These are phyloP conservation scores for Phoeniculus purpureus DNA, from an alignment of 2,797 vertebrate species.

Conservation along the genomic window DNA sequence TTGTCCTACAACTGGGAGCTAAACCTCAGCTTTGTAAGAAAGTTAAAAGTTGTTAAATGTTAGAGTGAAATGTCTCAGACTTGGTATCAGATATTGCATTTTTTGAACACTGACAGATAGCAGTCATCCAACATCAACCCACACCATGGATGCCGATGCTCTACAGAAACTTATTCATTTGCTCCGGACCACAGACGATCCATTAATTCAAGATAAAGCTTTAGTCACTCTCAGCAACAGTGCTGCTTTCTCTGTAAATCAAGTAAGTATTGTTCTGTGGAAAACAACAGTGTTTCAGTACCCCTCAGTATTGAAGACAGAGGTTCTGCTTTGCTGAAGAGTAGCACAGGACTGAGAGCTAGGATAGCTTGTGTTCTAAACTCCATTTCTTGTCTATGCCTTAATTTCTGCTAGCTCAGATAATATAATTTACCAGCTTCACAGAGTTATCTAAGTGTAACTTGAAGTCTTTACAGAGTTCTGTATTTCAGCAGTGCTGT, in stretches of 20 bases:
- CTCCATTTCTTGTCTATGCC: neutral
- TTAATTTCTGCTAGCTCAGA: neutral
- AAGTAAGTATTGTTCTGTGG: conserved; percentile 80
- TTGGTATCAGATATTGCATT: conserved; percentile 2
- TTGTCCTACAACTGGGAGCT: neutral
- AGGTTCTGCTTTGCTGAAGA: neutral
- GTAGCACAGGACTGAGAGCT: neutral
- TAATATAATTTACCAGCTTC: neutral
- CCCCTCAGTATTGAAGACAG: neutral
- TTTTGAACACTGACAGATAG: conserved; percentile 50
- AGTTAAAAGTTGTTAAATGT: neutral
- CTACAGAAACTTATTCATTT: conserved; percentile 87
- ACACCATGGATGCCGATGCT: conserved; percentile 80
- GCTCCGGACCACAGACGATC: conserved; percentile 81
- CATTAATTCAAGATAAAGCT: conserved; percentile 82
- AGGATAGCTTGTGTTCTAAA: neutral
- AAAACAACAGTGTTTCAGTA: conserved; percentile 1
- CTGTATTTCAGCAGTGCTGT: neutral
- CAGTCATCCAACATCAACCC: conserved; percentile 74
- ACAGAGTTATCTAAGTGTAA: neutral
- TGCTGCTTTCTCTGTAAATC: conserved; percentile 93
- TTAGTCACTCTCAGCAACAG: conserved; percentile 90
- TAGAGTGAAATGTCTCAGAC: conserved; percentile 5
- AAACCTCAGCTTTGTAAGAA: neutral
- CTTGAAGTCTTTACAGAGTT: neutral